Base-by-base conservation (phyloP, 2,888 invertebrate species). In the Drosophila picticornis region DNA sequence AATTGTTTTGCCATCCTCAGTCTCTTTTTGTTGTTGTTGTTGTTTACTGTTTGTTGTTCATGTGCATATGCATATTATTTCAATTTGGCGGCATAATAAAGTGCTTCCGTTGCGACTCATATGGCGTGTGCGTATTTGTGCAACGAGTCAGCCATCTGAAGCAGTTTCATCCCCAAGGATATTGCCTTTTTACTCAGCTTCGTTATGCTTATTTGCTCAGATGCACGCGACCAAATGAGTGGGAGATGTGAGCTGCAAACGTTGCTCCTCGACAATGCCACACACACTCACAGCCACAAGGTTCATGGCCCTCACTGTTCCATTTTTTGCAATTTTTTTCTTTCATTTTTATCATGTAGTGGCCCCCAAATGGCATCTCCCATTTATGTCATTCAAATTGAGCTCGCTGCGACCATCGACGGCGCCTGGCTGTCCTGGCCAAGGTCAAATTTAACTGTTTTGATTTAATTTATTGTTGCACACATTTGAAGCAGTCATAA, bases 401-500 rank as follows among this genome's bases (percentile, higher is more conserved):
- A 65, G 63, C 60, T 67, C 25, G 16, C 25, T 46, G 56, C 1
- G 56, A 29, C 56, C 56, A 56, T 38, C 38, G 36, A 31, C 55
- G 81, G 65, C 80, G 82, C 67, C 74, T 61, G 46, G 46, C 80
- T 74, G 72, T 50, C 50, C 66, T 69, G 72, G 55, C 73, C 85
- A 89, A 88, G 87, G 89, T 89, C 87, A 89, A 89, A 81, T 75
- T 81, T 83, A 72, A 83, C 80, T 80, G 88, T 83, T 87, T 80
- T 87, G 83, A 87, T 88, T 87, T 85, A 87, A 88, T 89, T 88
- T 88, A 88, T 88, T 77, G 83, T 82, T 85, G 87, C 89, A 83
- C 76, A 80, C 81, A 86, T 81, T 81, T 81, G 76, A 64, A 74
- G 80, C 71, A 79, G 67, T 79, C 86, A 71, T 83, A 84, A 84